Percentiles rank a stretch among this genome's conserved stretches.
Conservation (phyloP, 2,113 vertebrate species). For the Mustelus asterias region DNA sequence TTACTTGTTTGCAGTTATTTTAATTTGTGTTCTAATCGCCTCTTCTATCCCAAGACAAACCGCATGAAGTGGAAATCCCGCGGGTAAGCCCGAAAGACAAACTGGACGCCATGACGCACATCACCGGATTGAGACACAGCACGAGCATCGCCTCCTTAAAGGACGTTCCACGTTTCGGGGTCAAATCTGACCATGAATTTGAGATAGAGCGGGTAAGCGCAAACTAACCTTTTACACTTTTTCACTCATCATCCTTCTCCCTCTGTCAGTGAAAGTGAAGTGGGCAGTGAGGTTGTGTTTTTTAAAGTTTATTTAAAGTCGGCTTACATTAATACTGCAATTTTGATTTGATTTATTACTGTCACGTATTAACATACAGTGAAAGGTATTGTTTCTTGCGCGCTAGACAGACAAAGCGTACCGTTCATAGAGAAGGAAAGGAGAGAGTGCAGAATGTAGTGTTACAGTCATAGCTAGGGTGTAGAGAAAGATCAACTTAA, state of each 20-base stretch:
- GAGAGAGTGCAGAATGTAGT: too few relatives aligned
- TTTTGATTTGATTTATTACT: too few relatives aligned
- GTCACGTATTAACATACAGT: too few relatives aligned
- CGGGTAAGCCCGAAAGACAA: slow-evolving; percentile 61
- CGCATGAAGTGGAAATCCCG: slow-evolving; percentile 83
- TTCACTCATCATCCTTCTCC: background rate
- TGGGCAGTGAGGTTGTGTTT: too few relatives aligned
- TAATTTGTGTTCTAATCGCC: background rate
- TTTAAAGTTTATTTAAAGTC: too few relatives aligned
- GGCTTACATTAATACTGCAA: too few relatives aligned
- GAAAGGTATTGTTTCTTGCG: too few relatives aligned
- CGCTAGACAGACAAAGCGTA: too few relatives aligned
- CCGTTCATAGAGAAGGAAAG: too few relatives aligned
- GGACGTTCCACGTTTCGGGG: slow-evolving; percentile 77
- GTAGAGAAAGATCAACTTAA: too few relatives aligned
- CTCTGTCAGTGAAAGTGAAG: background rate
- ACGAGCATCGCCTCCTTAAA: slow-evolving; percentile 55
- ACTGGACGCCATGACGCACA: slow-evolving; percentile 72
- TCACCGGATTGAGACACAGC: slow-evolving; percentile 69
- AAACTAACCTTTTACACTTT: background rate
- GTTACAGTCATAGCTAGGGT: too few relatives aligned
- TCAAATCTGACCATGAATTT: slow-evolving; percentile 68
- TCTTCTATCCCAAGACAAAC: slow-evolving; percentile 65
- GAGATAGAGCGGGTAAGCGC: slow-evolving; percentile 70
- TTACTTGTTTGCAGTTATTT: background rate